Conservation (phyloP, 64 coral and sea anemone species). For the Stichodactyla helianthus region DNA sequence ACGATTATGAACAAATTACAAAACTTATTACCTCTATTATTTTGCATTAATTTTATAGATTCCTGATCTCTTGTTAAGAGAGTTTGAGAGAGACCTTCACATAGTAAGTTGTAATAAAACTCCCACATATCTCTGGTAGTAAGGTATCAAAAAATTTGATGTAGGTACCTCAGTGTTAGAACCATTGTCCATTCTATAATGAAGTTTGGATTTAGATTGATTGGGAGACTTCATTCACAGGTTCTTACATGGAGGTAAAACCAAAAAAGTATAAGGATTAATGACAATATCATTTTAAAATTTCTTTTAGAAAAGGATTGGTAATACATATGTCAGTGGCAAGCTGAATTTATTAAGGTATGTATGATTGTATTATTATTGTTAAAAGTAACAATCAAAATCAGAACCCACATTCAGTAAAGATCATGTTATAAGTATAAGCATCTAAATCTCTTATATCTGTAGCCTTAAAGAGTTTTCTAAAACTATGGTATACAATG, state of each 20-base stretch:
- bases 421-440: no score
- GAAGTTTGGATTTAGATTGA: no score
- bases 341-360: conserved; percentile 57
- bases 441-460: no score
- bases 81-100: conserved; percentile 46
- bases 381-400: no score
- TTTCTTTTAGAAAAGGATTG: conserved; percentile 43
- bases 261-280: background rate
- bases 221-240: no score
- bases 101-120: background rate
- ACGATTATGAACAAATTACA: no score
- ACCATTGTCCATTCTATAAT: no score
- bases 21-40: background rate
- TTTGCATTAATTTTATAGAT: conserved; percentile 16
- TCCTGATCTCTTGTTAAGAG: conserved; percentile 55
- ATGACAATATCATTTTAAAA: background rate
- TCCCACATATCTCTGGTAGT: background rate
- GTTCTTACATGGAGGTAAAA: no score
- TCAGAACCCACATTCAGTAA: no score
- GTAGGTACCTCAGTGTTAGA: no score
- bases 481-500: no score
- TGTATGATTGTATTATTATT: background rate
- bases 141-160: background rate
- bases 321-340: conserved; percentile 43
- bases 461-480: no score